Evolutionary conservation across 2,888 invertebrate species (phyloP).

Genomic region (Eupithecia abbreviata): DNA sequence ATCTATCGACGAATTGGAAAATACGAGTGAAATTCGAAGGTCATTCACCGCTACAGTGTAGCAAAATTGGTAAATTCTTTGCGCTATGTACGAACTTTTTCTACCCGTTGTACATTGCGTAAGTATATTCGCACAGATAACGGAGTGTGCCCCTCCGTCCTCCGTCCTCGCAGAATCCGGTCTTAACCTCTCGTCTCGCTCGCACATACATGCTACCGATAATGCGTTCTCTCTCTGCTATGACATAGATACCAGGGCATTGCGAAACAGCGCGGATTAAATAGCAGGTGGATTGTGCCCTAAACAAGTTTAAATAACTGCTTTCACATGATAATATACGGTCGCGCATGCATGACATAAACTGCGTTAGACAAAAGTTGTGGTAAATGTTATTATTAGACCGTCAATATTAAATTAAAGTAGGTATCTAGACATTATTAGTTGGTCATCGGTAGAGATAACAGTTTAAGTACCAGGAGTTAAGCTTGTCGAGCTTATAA

Average conservation of each 20-base stretch:
- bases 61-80: constrained; percentile 50
- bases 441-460: not conserved
- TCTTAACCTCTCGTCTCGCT: constrained; percentile 60
- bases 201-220: constrained; percentile 47
- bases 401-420: not conserved
- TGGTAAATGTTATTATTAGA: not conserved
- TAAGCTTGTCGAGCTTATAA: not conserved
- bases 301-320: constrained; percentile 81
- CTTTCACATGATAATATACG: constrained; percentile 76
- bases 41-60: constrained; percentile 36
- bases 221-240: constrained; percentile 59
- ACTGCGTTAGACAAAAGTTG: constrained; percentile 33
- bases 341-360: constrained; percentile 50
- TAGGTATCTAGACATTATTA: not conserved
- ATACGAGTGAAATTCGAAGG: constrained; percentile 45
- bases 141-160: constrained; percentile 76
- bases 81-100: constrained; percentile 69
- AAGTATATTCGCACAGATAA: constrained; percentile 82
- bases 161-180: constrained; percentile 76
- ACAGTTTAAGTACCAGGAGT: not conserved
- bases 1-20: constrained; percentile 46
- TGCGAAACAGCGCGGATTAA: constrained; percentile 84
- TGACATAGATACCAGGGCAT: constrained; percentile 81
- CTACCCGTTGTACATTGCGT: constrained; percentile 76
- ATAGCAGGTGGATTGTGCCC: constrained; percentile 82